Conservation (phyloP, 37 sponge, comb jelly and placozoan genomes). For the Agelas oroides region DNA sequence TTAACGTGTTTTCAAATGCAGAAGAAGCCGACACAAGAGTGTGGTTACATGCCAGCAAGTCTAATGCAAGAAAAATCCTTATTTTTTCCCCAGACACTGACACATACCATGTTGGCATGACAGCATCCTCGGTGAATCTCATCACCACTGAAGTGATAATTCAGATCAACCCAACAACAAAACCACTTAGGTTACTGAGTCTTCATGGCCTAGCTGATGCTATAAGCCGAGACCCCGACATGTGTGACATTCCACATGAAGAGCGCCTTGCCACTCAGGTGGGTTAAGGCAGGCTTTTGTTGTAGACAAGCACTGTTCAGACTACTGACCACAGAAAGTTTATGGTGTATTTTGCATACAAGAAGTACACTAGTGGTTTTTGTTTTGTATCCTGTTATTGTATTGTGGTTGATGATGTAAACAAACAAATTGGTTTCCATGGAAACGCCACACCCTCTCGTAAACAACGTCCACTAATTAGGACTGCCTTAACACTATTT, state of each 20-base stretch:
- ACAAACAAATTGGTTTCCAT: no score
- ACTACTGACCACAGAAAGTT: no score
- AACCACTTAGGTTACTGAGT: not conserved
- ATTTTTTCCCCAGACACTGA: constrained; percentile 7
- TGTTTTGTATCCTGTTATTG: no score
- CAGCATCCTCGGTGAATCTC: not conserved
- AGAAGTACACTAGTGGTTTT: no score
- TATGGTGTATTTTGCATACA: no score
- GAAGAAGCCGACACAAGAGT: constrained; percentile 22
- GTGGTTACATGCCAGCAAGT: not conserved
- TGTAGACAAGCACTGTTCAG: no score
- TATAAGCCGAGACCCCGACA: not conserved
- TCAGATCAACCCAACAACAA: not conserved
- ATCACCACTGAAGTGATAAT: not conserved
- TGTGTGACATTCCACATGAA: not conserved
- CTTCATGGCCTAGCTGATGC: not conserved
- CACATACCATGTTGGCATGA: not conserved
- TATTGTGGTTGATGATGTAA: no score
- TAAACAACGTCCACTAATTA: no score
- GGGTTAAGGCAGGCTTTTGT: no score
- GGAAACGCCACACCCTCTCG: no score
- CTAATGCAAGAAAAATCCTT: not conserved
- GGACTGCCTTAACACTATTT: no score
- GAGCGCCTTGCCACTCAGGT: not conserved
- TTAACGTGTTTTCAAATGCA: not conserved